These are phyloP conservation scores for Astropecten irregularis DNA, from an alignment of 53 echinoderm and acorn worm species.

Conservation along the genomic window DNA sequence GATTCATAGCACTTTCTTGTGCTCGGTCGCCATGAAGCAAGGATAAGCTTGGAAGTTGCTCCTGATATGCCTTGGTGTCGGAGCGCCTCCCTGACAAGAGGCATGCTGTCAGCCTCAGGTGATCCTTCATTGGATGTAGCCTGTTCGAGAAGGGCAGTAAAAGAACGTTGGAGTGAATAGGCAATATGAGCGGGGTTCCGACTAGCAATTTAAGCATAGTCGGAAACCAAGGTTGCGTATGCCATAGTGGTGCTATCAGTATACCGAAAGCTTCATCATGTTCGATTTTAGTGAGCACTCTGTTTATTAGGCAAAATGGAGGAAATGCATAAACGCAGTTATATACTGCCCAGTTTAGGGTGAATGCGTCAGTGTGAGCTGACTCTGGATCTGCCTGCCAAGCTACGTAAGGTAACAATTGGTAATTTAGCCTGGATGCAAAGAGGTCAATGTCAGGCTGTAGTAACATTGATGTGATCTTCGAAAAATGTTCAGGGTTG, in stretches of 20 bases:
- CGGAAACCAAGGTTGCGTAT: neutral
- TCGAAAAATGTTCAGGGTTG: neutral
- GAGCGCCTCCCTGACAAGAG: neutral
- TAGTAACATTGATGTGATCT: neutral
- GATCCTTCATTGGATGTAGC: neutral
- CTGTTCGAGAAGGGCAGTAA: no score
- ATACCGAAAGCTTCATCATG: neutral
- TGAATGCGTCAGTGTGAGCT: neutral
- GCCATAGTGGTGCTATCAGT: neutral
- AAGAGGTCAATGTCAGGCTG: neutral
- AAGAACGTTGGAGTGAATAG: no score
- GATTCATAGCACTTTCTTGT: neutral
- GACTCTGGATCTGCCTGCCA: neutral
- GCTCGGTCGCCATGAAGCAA: neutral
- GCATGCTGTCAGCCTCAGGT: no score
- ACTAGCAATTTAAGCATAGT: neutral
- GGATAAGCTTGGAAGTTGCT: neutral
- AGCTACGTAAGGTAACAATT: neutral
- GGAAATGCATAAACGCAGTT: neutral
- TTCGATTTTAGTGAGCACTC: neutral
- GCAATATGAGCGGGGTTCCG: no score
- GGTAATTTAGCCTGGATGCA: neutral
- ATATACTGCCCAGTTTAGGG: neutral
- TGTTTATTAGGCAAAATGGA: neutral
- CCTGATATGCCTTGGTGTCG: neutral